Base-by-base conservation (phyloP, 2,797 vertebrate genomes). In the Cyclopterus lumpus region DNA sequence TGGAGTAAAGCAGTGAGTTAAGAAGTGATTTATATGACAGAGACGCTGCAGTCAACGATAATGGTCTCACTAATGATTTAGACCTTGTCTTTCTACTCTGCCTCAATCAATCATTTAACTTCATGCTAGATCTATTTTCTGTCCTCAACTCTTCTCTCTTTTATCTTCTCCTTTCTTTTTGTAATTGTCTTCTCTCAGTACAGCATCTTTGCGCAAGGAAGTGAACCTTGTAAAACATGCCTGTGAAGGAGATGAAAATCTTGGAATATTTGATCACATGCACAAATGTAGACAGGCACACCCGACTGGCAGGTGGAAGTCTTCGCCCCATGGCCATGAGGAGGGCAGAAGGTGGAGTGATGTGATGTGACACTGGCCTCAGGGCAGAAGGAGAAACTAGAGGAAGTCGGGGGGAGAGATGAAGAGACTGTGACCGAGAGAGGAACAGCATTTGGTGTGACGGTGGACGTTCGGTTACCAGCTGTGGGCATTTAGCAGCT, bases 401-500 rank as follows among this genome's bases (percentile, higher is more conserved):
- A 67, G 51, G 63, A 64, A 81, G 77, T 44, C 46, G 61, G 58
- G 59, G 51, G 32, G 30, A 40, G 42, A 66, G 80, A 54, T 70
- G 77, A 70, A 79, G 77, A 87, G 63, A 28, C 67, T 65, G 4
- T 71, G 81, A 75, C 79, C 71, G 74, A 67, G 67, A 61, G 74
- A 63, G 72, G 55, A 69, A 16, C 38, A 64, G 54, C 67, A 73
- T 73, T 68, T 36, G 66, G 62, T 75, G 70, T 73, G 77, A 77
- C 75, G 77, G 84, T 63, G 82, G 74, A 75, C 68, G 85, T 82
- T 86, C 82, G 49, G 61, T 78, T 79, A 86, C 79, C 89, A 90
- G 89, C 88, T 91, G 87, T 84, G 89, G 83, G 80, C 81, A 78
- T 86, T 89, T 89, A 91, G 84, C 91, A 91, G 90, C 91, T 92